A percentile compares a stretch with the other conserved stretches of the same genome.
Evolutionary conservation across 2,888 invertebrate species (phyloP).

Genomic region (Pecten maximus): DNA sequence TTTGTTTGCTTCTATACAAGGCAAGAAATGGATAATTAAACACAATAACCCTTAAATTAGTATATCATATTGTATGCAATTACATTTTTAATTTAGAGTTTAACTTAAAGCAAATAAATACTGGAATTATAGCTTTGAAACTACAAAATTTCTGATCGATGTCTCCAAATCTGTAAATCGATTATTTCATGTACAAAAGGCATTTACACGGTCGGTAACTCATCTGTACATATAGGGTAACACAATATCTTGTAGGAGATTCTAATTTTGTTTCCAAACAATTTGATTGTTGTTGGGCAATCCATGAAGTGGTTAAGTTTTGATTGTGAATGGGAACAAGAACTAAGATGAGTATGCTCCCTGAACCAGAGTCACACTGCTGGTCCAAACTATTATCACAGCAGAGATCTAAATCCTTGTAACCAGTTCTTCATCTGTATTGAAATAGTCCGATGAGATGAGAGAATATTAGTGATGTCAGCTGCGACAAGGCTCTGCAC

Average conservation of each 20-base stretch:
- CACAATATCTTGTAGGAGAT: not conserved
- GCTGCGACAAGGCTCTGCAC: slow-evolving; percentile 84
- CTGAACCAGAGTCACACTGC: not conserved
- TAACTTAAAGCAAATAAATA: not conserved
- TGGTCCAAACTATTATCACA: not conserved
- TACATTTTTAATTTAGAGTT: not conserved
- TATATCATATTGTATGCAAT: not conserved
- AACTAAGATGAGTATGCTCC: not conserved
- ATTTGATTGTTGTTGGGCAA: not conserved
- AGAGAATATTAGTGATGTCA: slow-evolving; percentile 50
- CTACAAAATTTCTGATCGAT: not conserved
- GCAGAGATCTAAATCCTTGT: not conserved
- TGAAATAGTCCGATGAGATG: slow-evolving; percentile 2
- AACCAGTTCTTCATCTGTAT: not conserved
- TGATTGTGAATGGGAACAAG: not conserved
- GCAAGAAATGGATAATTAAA: slow-evolving; percentile 8
- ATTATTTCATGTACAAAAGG: not conserved
- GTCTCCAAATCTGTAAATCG: not conserved
- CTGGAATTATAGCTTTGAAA: not conserved
- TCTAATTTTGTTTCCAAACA: not conserved
- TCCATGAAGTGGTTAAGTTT: not conserved
- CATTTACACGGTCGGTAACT: not conserved
- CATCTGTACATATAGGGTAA: not conserved
- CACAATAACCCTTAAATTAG: not conserved
- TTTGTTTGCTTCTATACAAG: not conserved